Percentiles rank a stretch among this genome's conserved stretches.
Conservation (phyloP, 2,888 invertebrate genomes). For the Campoplex nolae region DNA sequence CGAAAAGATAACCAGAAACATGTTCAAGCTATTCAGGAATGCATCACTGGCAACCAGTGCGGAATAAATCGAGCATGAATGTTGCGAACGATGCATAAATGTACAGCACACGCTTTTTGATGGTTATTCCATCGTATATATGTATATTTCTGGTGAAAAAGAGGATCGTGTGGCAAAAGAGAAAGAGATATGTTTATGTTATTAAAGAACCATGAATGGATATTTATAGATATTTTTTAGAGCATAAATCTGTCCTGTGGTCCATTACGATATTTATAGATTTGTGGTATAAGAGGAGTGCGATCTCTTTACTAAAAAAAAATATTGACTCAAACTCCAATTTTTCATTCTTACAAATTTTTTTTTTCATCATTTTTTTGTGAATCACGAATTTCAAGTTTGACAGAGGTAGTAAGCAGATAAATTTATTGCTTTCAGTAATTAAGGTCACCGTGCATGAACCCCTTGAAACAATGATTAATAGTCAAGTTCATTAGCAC, state of each 20-base stretch:
- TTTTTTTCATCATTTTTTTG: background rate
- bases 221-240: conserved; percentile 72
- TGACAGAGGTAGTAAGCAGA: background rate
- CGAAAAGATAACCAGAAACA: conserved; percentile 21
- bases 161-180: background rate
- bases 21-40: conserved; percentile 12
- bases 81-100: conserved; percentile 48
- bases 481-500: conserved; percentile 50
- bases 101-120: conserved; percentile 61
- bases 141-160: conserved; percentile 46
- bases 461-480: conserved; percentile 38
- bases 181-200: conserved; percentile 54
- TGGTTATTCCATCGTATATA: conserved; percentile 70
- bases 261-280: conserved; percentile 42
- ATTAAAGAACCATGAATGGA: conserved; percentile 65
- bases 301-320: background rate
- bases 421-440: background rate
- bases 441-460: conserved; percentile 9
- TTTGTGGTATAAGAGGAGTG: background rate
- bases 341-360: background rate
- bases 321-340: background rate
- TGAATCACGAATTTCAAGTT: background rate
- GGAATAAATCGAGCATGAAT: conserved; percentile 70
- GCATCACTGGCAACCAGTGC: conserved; percentile 30
- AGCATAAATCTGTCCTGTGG: conserved; percentile 66